These are phyloP conservation scores for Chloropsis hardwickii DNA, from an alignment of 2,113 vertebrate species.

Conservation along the genomic window DNA sequence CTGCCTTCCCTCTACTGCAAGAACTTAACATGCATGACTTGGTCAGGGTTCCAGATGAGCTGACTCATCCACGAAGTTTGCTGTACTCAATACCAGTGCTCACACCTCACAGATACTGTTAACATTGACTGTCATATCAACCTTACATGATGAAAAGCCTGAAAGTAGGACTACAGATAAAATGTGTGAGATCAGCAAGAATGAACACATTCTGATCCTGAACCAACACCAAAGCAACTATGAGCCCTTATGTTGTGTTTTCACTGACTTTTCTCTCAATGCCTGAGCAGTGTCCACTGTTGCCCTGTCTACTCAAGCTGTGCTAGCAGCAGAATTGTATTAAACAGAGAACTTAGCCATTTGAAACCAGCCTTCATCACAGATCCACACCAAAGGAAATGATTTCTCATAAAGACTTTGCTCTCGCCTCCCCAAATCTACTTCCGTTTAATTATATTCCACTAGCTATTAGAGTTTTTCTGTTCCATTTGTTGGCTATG, in stretches of 20 bases:
- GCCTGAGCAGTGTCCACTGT: background rate
- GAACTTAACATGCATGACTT: background rate
- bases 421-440: background rate
- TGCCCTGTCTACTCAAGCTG: background rate
- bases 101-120: background rate
- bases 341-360: background rate
- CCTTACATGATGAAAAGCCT: background rate
- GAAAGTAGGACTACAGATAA: background rate
- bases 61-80: background rate
- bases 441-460: background rate
- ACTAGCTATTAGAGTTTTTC: background rate
- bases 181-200: background rate
- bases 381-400: background rate
- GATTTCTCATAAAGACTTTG: background rate
- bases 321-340: background rate
- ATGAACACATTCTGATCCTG: background rate
- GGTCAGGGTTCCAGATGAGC: background rate
- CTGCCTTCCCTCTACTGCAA: background rate
- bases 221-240: background rate
- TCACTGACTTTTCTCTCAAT: background rate
- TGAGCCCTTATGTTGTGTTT: background rate
- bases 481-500: background rate
- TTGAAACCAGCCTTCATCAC: background rate
- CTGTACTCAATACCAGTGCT: background rate
- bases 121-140: background rate